A percentile compares a stretch with the other conserved stretches of the same genome.
These are phyloP conservation scores for Myiothlypis chrysogaster DNA, from an alignment of 2,797 vertebrate species.

Conservation along the genomic window DNA sequence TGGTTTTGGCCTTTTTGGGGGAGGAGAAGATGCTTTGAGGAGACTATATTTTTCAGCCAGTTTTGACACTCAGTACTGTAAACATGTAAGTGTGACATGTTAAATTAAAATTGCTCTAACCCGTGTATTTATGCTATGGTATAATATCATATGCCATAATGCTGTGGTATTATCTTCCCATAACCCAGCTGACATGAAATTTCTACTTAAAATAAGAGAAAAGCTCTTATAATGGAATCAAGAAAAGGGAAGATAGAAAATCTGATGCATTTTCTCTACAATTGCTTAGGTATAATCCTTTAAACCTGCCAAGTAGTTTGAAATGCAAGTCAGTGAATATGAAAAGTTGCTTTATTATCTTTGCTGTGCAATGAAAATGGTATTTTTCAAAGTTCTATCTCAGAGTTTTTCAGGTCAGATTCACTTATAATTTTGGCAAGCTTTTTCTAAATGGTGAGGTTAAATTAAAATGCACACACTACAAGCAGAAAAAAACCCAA, in stretches of 20 bases:
- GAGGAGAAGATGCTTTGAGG: background rate
- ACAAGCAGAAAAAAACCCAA: background rate
- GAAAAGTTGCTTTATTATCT: background rate
- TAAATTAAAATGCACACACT: background rate
- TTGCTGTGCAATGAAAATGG: background rate
- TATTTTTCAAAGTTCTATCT: background rate
- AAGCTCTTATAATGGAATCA: background rate
- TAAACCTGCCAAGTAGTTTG: background rate
- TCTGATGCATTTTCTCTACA: background rate
- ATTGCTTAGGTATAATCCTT: background rate
- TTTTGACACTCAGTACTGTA: background rate
- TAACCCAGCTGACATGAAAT: background rate
- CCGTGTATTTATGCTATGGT: background rate
- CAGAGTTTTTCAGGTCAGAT: background rate
- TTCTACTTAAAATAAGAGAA: background rate
- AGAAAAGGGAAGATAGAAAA: background rate
- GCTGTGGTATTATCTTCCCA: background rate
- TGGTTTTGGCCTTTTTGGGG: fast-evolving
- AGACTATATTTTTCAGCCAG: background rate
- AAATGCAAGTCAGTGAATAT: background rate
- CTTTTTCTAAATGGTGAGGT: background rate
- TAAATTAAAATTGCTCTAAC: background rate
- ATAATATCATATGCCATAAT: background rate
- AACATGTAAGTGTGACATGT: background rate
- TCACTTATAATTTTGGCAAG: background rate